These are phyloP conservation scores for Bactericera cockerelli DNA, from an alignment of 1,140 invertebrate genomes.

Conservation along the genomic window DNA sequence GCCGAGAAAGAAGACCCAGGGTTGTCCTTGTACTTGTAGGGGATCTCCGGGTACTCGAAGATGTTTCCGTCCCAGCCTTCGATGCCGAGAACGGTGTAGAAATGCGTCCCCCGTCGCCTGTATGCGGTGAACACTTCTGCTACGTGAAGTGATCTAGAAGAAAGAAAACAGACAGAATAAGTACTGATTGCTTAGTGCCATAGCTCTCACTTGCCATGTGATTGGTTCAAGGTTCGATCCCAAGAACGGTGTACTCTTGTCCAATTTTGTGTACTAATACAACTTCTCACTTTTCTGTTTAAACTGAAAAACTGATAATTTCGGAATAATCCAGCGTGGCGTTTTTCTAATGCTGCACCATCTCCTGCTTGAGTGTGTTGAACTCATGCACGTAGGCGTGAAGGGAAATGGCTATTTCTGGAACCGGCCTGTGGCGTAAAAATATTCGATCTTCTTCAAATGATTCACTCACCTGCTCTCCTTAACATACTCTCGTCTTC, in stretches of 20 bases:
- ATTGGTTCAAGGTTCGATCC: too few relatives aligned
- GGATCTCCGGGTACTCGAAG: neutral
- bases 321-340: neutral
- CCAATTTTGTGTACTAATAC: too few relatives aligned
- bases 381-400: neutral
- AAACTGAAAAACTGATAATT: too few relatives aligned
- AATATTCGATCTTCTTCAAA: too few relatives aligned
- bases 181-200: too few relatives aligned
- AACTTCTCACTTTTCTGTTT: too few relatives aligned
- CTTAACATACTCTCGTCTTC: too few relatives aligned
- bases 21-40: neutral
- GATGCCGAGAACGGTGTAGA: neutral
- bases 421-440: neutral
- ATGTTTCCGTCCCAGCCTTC: slow-evolving; percentile 3
- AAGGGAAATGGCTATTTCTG: neutral
- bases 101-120: neutral
- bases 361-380: neutral
- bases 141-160: neutral
- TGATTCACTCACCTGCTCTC: too few relatives aligned
- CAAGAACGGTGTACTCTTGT: too few relatives aligned
- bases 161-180: neutral
- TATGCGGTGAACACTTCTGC: neutral
- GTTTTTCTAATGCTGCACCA: neutral
- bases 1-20: neutral
- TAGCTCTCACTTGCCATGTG: too few relatives aligned